phyloP scores from a whole-genome alignment of 2,888 invertebrate species.

The Aspidapion aeneum region DNA sequence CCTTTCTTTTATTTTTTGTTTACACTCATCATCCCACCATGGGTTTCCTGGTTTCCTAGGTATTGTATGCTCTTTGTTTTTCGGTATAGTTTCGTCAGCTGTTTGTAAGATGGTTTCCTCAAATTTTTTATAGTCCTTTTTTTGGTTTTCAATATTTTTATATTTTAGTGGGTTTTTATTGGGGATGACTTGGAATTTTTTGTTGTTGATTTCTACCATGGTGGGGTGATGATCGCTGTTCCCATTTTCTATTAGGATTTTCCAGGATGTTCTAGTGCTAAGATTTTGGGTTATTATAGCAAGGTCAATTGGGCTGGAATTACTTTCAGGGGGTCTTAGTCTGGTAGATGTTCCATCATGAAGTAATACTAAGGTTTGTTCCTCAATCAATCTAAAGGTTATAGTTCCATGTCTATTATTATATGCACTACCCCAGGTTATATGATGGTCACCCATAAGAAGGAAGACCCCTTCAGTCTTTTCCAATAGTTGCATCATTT shows the following conservation, averaged over 20 bases:
- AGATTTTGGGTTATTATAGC: neutral
- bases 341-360: neutral
- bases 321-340: neutral
- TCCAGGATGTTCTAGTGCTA: neutral
- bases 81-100: neutral
- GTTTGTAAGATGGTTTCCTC: neutral
- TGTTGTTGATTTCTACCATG: neutral
- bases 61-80: neutral
- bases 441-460: neutral
- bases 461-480: neutral
- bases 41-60: neutral
- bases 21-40: neutral
- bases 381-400: neutral
- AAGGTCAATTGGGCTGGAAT: neutral
- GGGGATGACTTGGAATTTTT: neutral
- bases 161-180: neutral
- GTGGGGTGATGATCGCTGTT: neutral
- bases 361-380: neutral
- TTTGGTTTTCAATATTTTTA: neutral
- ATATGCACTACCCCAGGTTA: neutral
- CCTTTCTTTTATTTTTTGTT: neutral
- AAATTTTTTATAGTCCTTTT: neutral
- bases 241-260: neutral
- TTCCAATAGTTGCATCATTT: neutral
- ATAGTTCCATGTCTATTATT: neutral